These are phyloP conservation scores for Drosophila helvetica DNA, from an alignment of 2,888 invertebrate genomes.

Conservation along the genomic window DNA sequence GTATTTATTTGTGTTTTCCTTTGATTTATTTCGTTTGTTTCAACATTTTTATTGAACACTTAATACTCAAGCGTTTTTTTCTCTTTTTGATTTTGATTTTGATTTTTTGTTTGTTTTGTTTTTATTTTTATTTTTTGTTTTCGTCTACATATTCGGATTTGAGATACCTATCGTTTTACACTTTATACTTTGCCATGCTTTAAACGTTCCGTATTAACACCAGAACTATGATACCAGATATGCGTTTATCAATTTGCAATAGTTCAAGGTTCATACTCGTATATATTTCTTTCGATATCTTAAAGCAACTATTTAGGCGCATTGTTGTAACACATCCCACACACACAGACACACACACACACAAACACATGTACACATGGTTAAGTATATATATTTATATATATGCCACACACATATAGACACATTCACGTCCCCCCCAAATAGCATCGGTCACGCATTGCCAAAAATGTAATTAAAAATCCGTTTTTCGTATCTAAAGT, in stretches of 20 bases:
- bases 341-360: slow-evolving; percentile 24
- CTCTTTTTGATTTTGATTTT: slow-evolving; percentile 31
- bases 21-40: slow-evolving; percentile 46
- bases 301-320: slow-evolving; percentile 59
- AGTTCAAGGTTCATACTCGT: slow-evolving; percentile 57
- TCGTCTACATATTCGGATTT: slow-evolving; percentile 25
- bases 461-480: slow-evolving; percentile 50
- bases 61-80: slow-evolving; percentile 37
- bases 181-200: slow-evolving; percentile 69
- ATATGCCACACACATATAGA: background rate
- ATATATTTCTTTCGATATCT: slow-evolving; percentile 51
- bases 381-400: slow-evolving; percentile 1
- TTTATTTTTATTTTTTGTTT: slow-evolving; percentile 8
- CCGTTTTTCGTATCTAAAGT: slow-evolving; percentile 44
- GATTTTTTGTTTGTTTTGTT: background rate
- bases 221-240: slow-evolving; percentile 56
- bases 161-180: slow-evolving; percentile 48
- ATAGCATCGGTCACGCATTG: slow-evolving; percentile 79
- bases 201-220: slow-evolving; percentile 66
- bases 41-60: slow-evolving; percentile 43
- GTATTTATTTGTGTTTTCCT: slow-evolving; percentile 32
- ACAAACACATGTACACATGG: slow-evolving; percentile 20
- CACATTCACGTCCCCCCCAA: slow-evolving; percentile 47
- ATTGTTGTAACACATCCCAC: slow-evolving; percentile 65
- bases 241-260: slow-evolving; percentile 64